Conservation (phyloP, 2,113 vertebrate species). For the Tautogolabrus adspersus region DNA sequence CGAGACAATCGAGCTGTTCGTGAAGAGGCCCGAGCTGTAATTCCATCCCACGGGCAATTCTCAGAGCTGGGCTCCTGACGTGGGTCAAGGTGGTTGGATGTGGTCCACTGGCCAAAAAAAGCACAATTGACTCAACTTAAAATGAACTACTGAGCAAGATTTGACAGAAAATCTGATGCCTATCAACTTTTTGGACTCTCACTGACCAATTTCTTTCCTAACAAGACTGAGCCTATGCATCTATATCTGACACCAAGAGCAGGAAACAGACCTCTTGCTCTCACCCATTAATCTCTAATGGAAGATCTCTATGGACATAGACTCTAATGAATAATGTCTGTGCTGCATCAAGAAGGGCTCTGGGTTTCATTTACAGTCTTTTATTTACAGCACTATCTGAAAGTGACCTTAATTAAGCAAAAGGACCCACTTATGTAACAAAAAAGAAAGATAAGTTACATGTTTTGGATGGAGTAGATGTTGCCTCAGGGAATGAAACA, state of each 20-base stretch:
- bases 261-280: conserved; percentile 48
- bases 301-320: conserved; percentile 50
- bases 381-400: conserved; percentile 71
- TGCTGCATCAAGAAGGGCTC: conserved; percentile 43
- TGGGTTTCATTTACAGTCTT: conserved; percentile 70
- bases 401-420: conserved; percentile 32
- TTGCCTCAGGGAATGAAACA: conserved; percentile 31
- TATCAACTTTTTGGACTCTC: neutral
- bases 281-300: conserved; percentile 65
- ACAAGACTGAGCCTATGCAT: conserved; percentile 11
- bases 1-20: conserved; percentile 74
- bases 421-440: conserved; percentile 10
- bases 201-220: neutral
- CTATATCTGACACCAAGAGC: conserved; percentile 33
- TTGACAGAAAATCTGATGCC: conserved; percentile 2
- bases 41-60: conserved; percentile 76
- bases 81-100: conserved; percentile 39
- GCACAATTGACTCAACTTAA: conserved; percentile 1
- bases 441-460: neutral
- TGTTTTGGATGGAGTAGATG: neutral
- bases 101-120: conserved; percentile 13
- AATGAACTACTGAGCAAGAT: conserved; percentile 9
- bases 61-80: conserved; percentile 63
- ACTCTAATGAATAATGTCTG: conserved; percentile 78
- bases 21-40: conserved; percentile 70